phyloP scores from a whole-genome alignment of 2,888 invertebrate genomes.

The Nezara viridula region DNA sequence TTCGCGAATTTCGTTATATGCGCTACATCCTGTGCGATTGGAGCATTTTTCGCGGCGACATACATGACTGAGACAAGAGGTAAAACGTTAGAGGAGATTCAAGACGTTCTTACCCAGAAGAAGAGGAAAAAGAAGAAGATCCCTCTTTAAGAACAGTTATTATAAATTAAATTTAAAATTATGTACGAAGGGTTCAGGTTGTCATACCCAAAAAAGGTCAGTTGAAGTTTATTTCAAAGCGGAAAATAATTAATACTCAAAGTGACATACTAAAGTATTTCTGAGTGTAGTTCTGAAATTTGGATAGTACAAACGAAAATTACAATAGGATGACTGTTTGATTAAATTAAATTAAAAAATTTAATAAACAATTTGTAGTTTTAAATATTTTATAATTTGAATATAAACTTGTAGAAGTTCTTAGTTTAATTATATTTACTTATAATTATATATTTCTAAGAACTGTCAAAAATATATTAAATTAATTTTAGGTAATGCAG shows the following conservation, averaged over 20 bases:
- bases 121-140: conserved; percentile 48
- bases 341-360: too few species aligned
- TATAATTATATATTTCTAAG: not conserved
- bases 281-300: not conserved
- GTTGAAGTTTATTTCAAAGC: not conserved
- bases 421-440: not conserved
- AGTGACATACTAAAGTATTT: not conserved
- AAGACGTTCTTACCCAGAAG: conserved; percentile 68
- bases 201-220: not conserved
- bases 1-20: conserved; percentile 77
- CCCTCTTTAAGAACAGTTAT: not conserved
- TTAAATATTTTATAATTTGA: not conserved
- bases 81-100: conserved; percentile 79
- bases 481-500: not conserved
- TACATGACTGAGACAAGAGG: conserved; percentile 79
- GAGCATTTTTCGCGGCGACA: conserved; percentile 72
- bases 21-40: conserved; percentile 73
- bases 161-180: not conserved
- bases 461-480: not conserved
- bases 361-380: too few species aligned
- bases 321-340: not conserved
- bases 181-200: not conserved
- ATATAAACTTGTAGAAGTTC: not conserved
- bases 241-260: not conserved
- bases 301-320: not conserved